phyloP scores from a whole-genome alignment of 2,113 vertebrate genomes.

The Pitta sordida region DNA sequence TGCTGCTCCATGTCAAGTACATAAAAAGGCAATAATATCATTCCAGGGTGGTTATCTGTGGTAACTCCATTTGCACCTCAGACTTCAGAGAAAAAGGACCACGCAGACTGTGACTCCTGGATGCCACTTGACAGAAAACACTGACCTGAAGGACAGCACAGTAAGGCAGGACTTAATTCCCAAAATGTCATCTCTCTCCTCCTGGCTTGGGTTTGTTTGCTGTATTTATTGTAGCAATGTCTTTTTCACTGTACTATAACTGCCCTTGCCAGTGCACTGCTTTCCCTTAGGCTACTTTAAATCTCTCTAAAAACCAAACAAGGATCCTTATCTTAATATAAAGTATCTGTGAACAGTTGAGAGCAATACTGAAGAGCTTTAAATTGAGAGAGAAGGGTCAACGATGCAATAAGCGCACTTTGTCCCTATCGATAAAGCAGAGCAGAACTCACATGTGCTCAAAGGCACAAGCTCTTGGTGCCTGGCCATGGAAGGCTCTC shows the following conservation, averaged over 20 bases:
- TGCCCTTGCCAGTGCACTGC: background rate
- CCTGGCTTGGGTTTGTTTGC: background rate
- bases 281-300: slow-evolving; percentile 32
- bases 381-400: background rate
- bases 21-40: background rate
- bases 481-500: background rate
- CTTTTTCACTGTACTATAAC: background rate
- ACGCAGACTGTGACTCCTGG: background rate
- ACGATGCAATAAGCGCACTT: background rate
- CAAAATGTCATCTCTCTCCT: background rate
- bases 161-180: background rate
- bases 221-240: slow-evolving; percentile 16
- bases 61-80: background rate
- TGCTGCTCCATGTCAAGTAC: background rate
- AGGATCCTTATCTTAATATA: slow-evolving; percentile 27
- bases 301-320: slow-evolving; percentile 28
- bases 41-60: background rate
- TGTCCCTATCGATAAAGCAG: background rate
- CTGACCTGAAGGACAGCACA: background rate
- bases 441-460: background rate
- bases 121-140: background rate
- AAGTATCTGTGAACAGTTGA: background rate
- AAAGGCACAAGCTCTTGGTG: background rate
- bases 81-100: background rate
- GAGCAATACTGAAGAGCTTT: slow-evolving; percentile 2